phyloP scores from a whole-genome alignment of 2,888 invertebrate genomes.

The Stenotaenia linearis region DNA sequence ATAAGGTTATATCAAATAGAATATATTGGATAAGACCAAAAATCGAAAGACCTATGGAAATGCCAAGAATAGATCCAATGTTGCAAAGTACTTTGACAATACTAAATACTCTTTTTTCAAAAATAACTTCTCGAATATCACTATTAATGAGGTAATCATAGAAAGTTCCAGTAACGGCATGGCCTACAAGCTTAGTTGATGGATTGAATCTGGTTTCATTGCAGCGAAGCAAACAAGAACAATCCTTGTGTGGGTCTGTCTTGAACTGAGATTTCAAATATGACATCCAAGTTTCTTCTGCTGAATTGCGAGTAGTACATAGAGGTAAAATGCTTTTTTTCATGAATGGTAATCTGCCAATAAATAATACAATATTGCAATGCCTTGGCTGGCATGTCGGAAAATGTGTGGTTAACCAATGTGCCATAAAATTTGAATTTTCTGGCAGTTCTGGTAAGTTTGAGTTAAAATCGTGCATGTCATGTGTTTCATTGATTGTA shows the following conservation, averaged over 20 bases:
- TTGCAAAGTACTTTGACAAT: neutral
- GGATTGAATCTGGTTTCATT: neutral
- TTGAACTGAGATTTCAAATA: neutral
- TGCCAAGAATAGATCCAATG: neutral
- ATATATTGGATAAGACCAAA: neutral
- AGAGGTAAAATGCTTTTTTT: neutral
- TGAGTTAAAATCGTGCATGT: too few species aligned
- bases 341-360: neutral
- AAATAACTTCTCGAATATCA: neutral
- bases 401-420: too few species aligned
- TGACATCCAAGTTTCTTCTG: neutral
- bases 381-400: too few species aligned
- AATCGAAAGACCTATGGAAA: neutral
- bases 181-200: neutral
- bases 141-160: neutral
- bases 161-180: too few species aligned
- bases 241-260: neutral
- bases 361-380: too few species aligned
- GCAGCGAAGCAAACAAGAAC: neutral
- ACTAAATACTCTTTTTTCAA: neutral
- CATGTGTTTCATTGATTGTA: too few species aligned
- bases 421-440: too few species aligned
- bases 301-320: neutral
- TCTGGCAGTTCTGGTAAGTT: too few species aligned
- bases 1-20: neutral